Conservation (phyloP, 1,140 invertebrate genomes). For the Bemisia tabaci region DNA sequence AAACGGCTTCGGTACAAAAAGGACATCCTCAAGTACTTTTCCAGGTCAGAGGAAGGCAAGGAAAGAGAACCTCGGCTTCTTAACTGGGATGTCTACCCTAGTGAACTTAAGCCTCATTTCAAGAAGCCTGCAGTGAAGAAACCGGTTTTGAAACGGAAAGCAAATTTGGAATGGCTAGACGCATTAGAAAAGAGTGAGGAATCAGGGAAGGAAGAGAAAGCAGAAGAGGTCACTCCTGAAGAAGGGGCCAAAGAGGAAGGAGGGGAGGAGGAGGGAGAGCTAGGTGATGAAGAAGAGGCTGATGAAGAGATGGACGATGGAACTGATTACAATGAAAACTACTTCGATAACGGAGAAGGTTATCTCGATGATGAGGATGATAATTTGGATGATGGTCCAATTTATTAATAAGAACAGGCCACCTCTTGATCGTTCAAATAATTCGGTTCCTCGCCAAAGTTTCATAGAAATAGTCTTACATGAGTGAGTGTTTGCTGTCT, state of each 20-base stretch:
- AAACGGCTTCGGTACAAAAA: conserved; percentile 9
- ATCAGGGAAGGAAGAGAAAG: conserved; percentile 32
- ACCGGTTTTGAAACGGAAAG: background rate
- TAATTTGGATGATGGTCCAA: conserved; percentile 50
- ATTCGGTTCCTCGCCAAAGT: too few relatives aligned
- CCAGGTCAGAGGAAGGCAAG: background rate
- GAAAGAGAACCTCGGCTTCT: background rate
- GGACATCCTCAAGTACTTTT: conserved; percentile 11
- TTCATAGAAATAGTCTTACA: too few relatives aligned
- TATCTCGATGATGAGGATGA: conserved; percentile 72
- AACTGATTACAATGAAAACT: conserved; percentile 30
- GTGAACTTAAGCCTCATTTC: background rate
- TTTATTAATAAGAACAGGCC: background rate
- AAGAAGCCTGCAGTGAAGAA: background rate
- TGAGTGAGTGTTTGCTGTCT: too few relatives aligned
- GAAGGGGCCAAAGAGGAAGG: conserved; percentile 33
- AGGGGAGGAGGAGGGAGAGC: conserved; percentile 36
- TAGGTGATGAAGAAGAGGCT: conserved; percentile 38
- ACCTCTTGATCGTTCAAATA: too few relatives aligned
- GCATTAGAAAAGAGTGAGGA: conserved; percentile 43
- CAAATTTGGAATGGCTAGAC: conserved; percentile 31
- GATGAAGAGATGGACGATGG: conserved; percentile 30
- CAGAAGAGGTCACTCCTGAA: conserved; percentile 30
- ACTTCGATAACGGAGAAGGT: conserved; percentile 72
- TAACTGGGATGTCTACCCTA: background rate